Evolutionary conservation across 1,140 invertebrate species (phyloP).

Genomic region (Harpegnathos saltator): DNA sequence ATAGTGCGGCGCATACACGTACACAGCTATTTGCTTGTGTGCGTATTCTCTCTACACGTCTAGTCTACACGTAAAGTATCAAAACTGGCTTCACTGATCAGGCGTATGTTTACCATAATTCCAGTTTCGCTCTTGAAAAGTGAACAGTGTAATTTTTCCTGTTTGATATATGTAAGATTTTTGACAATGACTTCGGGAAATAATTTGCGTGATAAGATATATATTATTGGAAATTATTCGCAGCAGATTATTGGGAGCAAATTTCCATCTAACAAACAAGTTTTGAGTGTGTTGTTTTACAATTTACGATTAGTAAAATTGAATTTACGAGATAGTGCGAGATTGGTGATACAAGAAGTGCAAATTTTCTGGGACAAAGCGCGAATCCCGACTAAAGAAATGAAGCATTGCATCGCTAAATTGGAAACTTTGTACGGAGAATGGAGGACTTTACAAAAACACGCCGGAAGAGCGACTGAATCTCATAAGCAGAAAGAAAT

Average conservation of each 20-base stretch:
- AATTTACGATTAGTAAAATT: conserved; percentile 22
- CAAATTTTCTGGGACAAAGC: conserved; percentile 2
- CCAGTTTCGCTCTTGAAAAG: no score
- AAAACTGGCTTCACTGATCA: no score
- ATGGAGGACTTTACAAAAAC: background rate
- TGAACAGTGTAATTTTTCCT: no score
- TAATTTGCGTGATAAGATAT: no score
- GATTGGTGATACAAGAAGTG: background rate
- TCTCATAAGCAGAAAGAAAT: background rate
- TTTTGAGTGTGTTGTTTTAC: conserved; percentile 19
- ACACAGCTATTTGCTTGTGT: no score
- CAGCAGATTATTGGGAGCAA: conserved; percentile 27
- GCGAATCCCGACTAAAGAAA: background rate
- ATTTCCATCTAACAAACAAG: conserved; percentile 30
- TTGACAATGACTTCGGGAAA: no score
- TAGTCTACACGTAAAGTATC: no score
- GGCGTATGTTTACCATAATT: no score
- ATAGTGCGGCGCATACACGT: no score
- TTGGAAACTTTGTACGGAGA: background rate
- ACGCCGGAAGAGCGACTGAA: background rate
- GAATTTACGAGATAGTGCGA: background rate
- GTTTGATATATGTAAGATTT: no score
- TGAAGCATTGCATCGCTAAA: background rate
- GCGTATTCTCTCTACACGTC: no score
- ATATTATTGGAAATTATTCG: no score